A percentile compares a stretch with the other conserved stretches of the same genome.
Evolutionary conservation across 1,140 invertebrate genomes (phyloP).

Genomic region (Atta cephalotes): DNA sequence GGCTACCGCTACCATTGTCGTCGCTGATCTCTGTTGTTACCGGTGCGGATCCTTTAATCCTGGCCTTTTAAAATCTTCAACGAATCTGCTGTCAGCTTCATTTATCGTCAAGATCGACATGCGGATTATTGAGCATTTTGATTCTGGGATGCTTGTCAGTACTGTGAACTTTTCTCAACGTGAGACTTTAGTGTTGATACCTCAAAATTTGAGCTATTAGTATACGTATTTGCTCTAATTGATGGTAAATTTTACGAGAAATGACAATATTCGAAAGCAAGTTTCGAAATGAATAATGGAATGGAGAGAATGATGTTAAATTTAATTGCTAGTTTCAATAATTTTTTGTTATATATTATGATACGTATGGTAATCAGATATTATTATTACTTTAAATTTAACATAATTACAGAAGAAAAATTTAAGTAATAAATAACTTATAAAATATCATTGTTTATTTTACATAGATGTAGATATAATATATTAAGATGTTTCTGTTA

Average conservation of each 20-base stretch:
- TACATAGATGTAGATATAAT: neutral
- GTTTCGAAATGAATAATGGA: conserved; percentile 3
- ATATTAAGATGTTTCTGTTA: neutral
- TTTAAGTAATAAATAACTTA: conserved; percentile 10
- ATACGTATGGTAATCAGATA: neutral
- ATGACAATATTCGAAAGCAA: conserved; percentile 22
- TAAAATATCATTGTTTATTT: neutral
- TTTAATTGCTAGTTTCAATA: neutral
- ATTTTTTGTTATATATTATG: neutral
- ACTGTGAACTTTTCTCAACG: conserved; percentile 1
- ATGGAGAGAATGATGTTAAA: neutral
- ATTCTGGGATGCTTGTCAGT: conserved; percentile 1
- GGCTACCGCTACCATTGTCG: conserved; percentile 79
- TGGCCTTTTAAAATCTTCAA: conserved; percentile 74
- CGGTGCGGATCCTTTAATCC: conserved; percentile 80
- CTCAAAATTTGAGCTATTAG: conserved; percentile 7
- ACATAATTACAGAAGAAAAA: neutral
- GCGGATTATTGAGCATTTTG: conserved; percentile 51
- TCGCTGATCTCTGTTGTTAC: conserved; percentile 73
- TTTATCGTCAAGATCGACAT: conserved; percentile 78
- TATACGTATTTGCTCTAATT: conserved; percentile 81
- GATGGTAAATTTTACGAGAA: conserved; percentile 71
- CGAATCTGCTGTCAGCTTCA: conserved; percentile 76
- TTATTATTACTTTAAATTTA: neutral
- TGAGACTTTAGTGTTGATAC: conserved; percentile 76